Conservation (phyloP, 2,888 invertebrate species). For the Andrena bucephala region DNA sequence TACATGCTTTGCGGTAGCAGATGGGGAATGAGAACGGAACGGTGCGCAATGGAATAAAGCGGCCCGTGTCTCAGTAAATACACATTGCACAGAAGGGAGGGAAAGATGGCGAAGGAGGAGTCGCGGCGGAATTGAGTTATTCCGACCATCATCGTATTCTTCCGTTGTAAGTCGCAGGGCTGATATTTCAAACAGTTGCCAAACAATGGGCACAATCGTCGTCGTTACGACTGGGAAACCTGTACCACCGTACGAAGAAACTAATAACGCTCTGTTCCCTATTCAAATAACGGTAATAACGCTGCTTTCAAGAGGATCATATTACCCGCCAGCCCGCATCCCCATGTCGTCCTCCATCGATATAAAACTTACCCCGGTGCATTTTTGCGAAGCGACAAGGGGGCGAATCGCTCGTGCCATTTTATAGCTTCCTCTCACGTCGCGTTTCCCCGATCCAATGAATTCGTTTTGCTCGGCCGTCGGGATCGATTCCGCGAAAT, state of each 20-base stretch:
- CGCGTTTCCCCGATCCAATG: background rate
- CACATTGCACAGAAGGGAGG: background rate
- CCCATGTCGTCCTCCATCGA: background rate
- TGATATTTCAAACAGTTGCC: constrained; percentile 1
- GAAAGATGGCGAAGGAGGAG: background rate
- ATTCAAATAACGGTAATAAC: background rate
- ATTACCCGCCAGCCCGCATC: background rate
- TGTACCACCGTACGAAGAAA: background rate
- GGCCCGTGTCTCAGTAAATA: background rate
- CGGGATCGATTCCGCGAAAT: constrained; percentile 47
- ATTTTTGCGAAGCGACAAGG: constrained; percentile 5
- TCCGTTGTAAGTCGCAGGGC: background rate
- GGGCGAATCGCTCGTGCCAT: background rate
- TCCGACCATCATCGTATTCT: background rate
- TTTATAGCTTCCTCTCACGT: constrained; percentile 1
- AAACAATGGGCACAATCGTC: background rate
- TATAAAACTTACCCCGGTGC: background rate
- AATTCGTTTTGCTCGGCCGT: background rate
- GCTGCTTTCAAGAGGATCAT: background rate
- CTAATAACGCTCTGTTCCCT: background rate
- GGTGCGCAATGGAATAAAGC: constrained; percentile 10
- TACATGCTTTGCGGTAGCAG: background rate
- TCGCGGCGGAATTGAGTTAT: background rate
- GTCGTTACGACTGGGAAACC: background rate
- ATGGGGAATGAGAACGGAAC: background rate